Conservation (phyloP, 2,888 invertebrate genomes). For the Thysanoteuthis rhombus region DNA sequence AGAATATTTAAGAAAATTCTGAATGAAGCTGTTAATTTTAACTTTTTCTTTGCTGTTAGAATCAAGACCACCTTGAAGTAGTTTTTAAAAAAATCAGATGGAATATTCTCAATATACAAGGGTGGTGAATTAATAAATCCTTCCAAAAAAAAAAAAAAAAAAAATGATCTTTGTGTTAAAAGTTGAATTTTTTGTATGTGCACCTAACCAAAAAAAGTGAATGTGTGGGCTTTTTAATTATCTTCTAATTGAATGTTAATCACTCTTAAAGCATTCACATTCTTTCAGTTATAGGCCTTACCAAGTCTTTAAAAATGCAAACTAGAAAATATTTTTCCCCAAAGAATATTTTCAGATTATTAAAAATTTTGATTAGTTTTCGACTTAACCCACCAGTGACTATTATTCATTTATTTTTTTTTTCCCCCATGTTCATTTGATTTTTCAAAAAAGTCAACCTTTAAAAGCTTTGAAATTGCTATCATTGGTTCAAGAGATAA, state of each 20-base stretch:
- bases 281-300: neutral
- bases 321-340: neutral
- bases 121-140: neutral
- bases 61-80: neutral
- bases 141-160: neutral
- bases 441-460: neutral
- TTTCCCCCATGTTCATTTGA: neutral
- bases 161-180: neutral
- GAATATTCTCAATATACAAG: neutral
- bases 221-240: neutral
- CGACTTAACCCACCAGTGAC: neutral
- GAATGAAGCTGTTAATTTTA: constrained; percentile 20
- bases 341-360: neutral
- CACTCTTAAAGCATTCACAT: neutral
- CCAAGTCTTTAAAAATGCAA: neutral
- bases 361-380: neutral
- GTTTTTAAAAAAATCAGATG: neutral
- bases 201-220: neutral
- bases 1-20: neutral
- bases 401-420: neutral
- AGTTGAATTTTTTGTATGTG: neutral
- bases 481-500: neutral
- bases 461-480: neutral
- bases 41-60: constrained; percentile 12
- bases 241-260: neutral